Base-by-base conservation (phyloP, 2,888 invertebrate species). In the Limnephilus auricula region DNA sequence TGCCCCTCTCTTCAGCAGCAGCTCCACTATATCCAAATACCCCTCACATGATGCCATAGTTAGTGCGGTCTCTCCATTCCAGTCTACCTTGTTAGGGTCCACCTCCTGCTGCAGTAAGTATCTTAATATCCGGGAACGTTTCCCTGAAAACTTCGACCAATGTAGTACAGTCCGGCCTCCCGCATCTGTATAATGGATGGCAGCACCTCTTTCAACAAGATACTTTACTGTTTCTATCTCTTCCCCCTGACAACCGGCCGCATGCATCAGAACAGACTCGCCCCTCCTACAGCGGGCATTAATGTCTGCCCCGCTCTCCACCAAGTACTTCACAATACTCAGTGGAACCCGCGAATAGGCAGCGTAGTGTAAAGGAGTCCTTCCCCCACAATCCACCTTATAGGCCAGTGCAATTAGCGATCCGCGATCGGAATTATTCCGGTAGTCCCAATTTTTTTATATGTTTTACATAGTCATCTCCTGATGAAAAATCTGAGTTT, bases 361-460 rank as follows among this genome's bases (percentile, higher is more conserved):
- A 12, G 80, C 80, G 15, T 13, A 13, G 25, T 5, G 25, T 25
- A 65, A n/a, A n/a, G 65, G 65, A n/a, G 25, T 65, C 5, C 2
- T 0, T 3, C 2, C 2, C 25, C 0, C 1, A 0, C 0, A 1
- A 9, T 25, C 25, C 25, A n/a, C n/a, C n/a, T n/a, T n/a, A n/a
- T n/a, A n/a, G n/a, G n/a, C n/a, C n/a, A n/a, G n/a, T n/a, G n/a
- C n/a, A n/a, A n/a, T n/a, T n/a, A n/a, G n/a, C n/a, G n/a, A n/a
- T n/a, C n/a, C n/a, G n/a, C n/a, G n/a, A n/a, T n/a, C n/a, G n/a
- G n/a, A n/a, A n/a, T n/a, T n/a, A n/a, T n/a, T n/a, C n/a, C n/a
- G n/a, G n/a, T n/a, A n/a, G n/a, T n/a, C n/a, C n/a, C n/a, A n/a
- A n/a, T n/a, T n/a, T n/a, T n/a, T n/a, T n/a, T n/a, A n/a, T n/a